Base-by-base conservation (phyloP, 2,888 invertebrate genomes). In the Rhingia campestris region DNA sequence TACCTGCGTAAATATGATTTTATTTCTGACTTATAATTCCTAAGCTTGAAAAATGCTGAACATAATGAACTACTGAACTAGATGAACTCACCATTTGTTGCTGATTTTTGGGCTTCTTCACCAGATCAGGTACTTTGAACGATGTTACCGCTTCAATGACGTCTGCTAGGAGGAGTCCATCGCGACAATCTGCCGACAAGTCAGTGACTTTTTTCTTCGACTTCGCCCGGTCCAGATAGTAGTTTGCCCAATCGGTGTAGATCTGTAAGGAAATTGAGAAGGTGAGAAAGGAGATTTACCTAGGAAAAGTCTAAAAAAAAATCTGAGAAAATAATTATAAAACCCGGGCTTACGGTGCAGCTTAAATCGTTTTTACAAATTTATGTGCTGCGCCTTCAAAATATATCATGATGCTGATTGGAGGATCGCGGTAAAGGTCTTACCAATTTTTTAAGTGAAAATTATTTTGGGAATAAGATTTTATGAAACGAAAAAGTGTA, bases 161-260 rank as follows among this genome's bases (percentile, higher is more conserved):
- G 91, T 98, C 98, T 4, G 98, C 97, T 85, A 98, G 93, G 56
- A 98, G 93, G 49, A 98, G 94, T 1, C 98, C 98, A 93, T 98
- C 98, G 43, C 96, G 95, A 91, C 98, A 96, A 92, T 98, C 98
- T 70, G 95, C 93, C 86, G 98, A 98, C 86, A 98, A 94, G 90
- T 97, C 97, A 39, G 93, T 93, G 86, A 98, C 97, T 88, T 96
- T 95, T 79, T 96, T 94, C 88, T 97, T 96, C 87, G 96, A 96
- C 86, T 96, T 94, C 75, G 96, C 96, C 89, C 98, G 96, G 91
- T 98, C 98, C 93, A 98, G 92, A 92, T 98, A 98, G 90, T 98
- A 98, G 92, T 98, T 98, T 59, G 98, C 98, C 98, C 98, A 98
- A 92, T 98, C 98, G 73, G 98, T 98, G 92, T 98, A 98, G 89